These are phyloP conservation scores for Tuta absoluta DNA, from an alignment of 2,888 invertebrate species.

Conservation along the genomic window DNA sequence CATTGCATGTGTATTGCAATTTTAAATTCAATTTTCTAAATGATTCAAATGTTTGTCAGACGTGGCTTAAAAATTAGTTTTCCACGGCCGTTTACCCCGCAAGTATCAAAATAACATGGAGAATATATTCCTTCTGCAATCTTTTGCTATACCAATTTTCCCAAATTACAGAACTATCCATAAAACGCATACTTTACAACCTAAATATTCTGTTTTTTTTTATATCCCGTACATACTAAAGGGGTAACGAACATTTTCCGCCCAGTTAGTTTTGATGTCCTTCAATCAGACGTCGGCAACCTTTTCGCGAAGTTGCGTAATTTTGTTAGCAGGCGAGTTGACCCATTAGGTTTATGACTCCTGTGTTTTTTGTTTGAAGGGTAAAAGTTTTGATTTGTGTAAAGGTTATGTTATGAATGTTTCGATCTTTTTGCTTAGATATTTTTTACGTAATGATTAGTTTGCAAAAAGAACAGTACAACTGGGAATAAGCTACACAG, in stretches of 20 bases:
- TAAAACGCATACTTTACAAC: not conserved
- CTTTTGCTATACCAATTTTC: not conserved
- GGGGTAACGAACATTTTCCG: constrained; percentile 57
- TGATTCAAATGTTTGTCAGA: no score
- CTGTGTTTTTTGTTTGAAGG: not conserved
- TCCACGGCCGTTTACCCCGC: no score
- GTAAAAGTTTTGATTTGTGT: constrained; percentile 1
- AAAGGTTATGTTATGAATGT: no score
- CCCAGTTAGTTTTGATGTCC: constrained; percentile 58
- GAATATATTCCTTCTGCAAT: not conserved
- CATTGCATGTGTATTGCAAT: no score
- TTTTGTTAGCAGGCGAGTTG: constrained; percentile 32
- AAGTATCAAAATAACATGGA: no score
- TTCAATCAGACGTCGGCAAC: constrained; percentile 46
- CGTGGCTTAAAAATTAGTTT: no score
- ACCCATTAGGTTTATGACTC: not conserved
- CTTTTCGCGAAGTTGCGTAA: constrained; percentile 35
- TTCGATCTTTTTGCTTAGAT: no score
- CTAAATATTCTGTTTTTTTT: not conserved
- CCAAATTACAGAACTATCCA: not conserved
- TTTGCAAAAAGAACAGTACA: no score
- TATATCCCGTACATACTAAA: constrained; percentile 37
- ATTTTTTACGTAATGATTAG: no score
- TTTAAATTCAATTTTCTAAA: no score
- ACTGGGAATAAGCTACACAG: no score